These are phyloP conservation scores for Seira sanloemensis DNA, from an alignment of 2,888 invertebrate species.

Conservation along the genomic window DNA sequence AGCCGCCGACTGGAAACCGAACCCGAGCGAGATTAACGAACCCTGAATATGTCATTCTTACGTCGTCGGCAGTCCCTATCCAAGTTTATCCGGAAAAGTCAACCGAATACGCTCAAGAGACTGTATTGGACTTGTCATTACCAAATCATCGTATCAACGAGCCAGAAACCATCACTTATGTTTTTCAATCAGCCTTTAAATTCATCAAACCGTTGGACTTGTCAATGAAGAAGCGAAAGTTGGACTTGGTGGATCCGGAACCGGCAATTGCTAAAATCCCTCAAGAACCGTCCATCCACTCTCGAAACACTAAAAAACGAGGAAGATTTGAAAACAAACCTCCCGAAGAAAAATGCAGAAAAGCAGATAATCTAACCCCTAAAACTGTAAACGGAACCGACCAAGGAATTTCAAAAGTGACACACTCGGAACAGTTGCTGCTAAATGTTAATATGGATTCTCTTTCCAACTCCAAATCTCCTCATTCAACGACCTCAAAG, in stretches of 20 bases:
- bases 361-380: too few species aligned
- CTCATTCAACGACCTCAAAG: too few species aligned
- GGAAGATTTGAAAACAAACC: neutral
- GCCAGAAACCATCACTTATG: neutral
- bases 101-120: neutral
- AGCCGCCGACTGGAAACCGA: neutral
- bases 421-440: neutral
- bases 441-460: too few species aligned
- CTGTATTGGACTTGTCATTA: constrained; percentile 34
- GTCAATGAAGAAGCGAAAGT: constrained; percentile 42
- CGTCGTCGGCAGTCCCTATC: constrained; percentile 14
- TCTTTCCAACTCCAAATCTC: too few species aligned
- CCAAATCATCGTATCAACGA: neutral
- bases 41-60: constrained; percentile 15
- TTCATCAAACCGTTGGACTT: constrained; percentile 56
- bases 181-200: constrained; percentile 22
- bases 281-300: neutral
- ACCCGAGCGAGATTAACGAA: neutral
- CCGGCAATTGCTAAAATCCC: neutral
- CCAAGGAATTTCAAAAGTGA: neutral
- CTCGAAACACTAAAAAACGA: neutral
- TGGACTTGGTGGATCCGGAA: neutral
- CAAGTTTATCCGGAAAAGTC: neutral
- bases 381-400: too few species aligned
- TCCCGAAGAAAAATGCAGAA: too few species aligned